Evolutionary conservation across 2,113 vertebrate genomes (phyloP).

Genomic region (Symphodus melops): DNA sequence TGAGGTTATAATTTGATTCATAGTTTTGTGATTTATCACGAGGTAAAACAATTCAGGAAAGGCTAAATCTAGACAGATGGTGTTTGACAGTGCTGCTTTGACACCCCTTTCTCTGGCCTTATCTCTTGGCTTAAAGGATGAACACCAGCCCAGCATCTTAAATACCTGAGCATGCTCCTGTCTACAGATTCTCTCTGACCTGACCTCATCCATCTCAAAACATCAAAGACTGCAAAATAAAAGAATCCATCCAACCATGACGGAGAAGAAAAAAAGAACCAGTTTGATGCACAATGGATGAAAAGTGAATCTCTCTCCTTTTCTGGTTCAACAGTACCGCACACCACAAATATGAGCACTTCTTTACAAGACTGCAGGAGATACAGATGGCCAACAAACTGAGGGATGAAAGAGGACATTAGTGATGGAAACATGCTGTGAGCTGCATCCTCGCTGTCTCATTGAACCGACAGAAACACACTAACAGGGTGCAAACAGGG

Average conservation of each 20-base stretch:
- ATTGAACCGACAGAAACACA: constrained; percentile 35
- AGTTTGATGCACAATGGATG: constrained; percentile 9
- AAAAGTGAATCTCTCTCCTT: constrained; percentile 10
- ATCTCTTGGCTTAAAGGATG: constrained; percentile 57
- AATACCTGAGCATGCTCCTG: constrained; percentile 62
- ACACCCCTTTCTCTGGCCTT: constrained; percentile 56
- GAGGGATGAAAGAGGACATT: constrained; percentile 38
- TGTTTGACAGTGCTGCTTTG: constrained; percentile 57
- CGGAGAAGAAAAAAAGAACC: constrained; percentile 30
- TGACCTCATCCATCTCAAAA: constrained; percentile 65
- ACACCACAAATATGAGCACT: constrained; percentile 25
- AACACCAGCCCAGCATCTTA: constrained; percentile 50
- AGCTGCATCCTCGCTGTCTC: constrained; percentile 47
- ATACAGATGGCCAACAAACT: constrained; percentile 13
- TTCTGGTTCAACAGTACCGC: constrained; percentile 12
- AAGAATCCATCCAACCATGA: constrained; percentile 31
- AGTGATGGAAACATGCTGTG: constrained; percentile 39
- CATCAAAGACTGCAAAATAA: constrained; percentile 63
- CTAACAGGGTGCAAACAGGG: constrained; percentile 46
- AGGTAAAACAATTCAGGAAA: constrained; percentile 38
- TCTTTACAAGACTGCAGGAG: constrained; percentile 23
- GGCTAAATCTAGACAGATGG: constrained; percentile 59
- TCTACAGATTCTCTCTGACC: constrained; percentile 45
- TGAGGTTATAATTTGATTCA: constrained; percentile 61
- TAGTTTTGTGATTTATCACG: constrained; percentile 44